These are phyloP conservation scores for Struthidea cinerea DNA, from an alignment of 2,113 vertebrate genomes.

Conservation along the genomic window DNA sequence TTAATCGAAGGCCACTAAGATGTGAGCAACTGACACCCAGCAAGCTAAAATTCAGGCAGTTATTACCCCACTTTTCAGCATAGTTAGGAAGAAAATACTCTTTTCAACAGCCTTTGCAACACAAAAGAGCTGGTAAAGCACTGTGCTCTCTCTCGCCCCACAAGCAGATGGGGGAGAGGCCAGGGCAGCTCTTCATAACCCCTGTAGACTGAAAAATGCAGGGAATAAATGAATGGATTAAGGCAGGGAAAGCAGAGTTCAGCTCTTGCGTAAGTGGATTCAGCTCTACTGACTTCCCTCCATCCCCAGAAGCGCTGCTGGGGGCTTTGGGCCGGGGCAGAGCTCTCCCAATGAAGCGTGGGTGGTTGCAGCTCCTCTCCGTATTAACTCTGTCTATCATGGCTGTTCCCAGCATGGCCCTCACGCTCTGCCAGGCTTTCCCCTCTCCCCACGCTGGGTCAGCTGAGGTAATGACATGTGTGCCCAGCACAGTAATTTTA, in stretches of 20 bases:
- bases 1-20: not conserved
- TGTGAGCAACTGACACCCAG: not conserved
- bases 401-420: not conserved
- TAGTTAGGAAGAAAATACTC: not conserved
- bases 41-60: not conserved
- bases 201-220: not conserved
- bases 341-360: not conserved
- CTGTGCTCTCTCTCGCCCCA: not conserved
- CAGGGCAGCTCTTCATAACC: not conserved
- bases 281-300: not conserved
- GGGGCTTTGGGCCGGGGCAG: not conserved
- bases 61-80: not conserved
- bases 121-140: not conserved
- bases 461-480: constrained; percentile 2
- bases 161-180: not conserved
- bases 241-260: not conserved
- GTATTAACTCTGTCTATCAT: not conserved
- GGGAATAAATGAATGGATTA: constrained; percentile 11
- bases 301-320: not conserved
- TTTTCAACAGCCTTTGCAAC: not conserved
- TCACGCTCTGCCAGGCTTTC: not conserved
- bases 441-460: not conserved
- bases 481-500: not conserved
- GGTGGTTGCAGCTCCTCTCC: not conserved
- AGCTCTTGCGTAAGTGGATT: constrained; percentile 16